A percentile compares a stretch with the other conserved stretches of the same genome.
Evolutionary conservation across 2,888 invertebrate species (phyloP).

Genomic region (Diachrysia chrysitis): DNA sequence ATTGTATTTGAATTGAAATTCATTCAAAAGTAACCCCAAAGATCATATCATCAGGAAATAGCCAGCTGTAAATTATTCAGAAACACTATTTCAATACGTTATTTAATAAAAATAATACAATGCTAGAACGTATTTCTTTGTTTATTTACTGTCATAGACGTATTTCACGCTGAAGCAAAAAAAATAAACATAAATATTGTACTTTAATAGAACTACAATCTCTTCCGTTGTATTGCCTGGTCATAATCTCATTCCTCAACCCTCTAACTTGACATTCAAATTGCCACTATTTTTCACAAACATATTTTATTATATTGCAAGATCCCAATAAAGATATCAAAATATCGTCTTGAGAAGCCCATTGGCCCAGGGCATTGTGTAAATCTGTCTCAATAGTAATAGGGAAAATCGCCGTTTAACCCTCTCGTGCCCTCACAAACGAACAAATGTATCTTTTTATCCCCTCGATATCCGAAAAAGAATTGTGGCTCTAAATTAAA

Average conservation of each 20-base stretch:
- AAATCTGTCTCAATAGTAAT: conserved; percentile 77
- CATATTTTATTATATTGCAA: conserved; percentile 70
- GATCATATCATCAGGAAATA: background rate
- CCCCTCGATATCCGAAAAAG: conserved; percentile 65
- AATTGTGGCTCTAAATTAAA: conserved; percentile 57
- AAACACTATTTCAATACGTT: background rate
- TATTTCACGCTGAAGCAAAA: background rate
- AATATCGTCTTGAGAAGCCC: conserved; percentile 70
- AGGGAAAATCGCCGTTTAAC: conserved; percentile 77
- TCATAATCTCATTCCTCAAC: conserved; percentile 47
- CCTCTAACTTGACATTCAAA: conserved; percentile 58
- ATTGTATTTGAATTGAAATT: no score
- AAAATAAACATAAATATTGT: conserved; percentile 14
- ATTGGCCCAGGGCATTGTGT: conserved; percentile 74
- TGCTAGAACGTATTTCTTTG: background rate
- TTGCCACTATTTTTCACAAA: conserved; percentile 61
- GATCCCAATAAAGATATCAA: conserved; percentile 76
- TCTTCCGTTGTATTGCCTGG: conserved; percentile 46
- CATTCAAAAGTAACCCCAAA: no score
- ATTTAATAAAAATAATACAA: background rate
- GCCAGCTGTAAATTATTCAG: no score
- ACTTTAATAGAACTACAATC: conserved; percentile 33
- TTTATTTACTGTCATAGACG: background rate
- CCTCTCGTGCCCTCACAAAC: conserved; percentile 68
- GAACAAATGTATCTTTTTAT: conserved; percentile 71